Evolutionary conservation across 2,888 invertebrate genomes (phyloP).

Genomic region (Thera britannica): DNA sequence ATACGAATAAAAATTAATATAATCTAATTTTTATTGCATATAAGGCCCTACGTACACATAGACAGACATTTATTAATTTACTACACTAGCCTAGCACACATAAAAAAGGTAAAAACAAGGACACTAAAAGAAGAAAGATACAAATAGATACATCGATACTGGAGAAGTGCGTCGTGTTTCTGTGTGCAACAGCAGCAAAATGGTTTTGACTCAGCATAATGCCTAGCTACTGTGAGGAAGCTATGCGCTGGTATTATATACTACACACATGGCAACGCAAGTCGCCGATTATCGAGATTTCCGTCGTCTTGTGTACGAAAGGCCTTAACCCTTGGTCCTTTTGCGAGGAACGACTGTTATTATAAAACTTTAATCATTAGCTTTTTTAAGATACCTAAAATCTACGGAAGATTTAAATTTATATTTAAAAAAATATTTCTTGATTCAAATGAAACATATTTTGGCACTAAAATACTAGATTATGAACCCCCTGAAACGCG

Average conservation of each 20-base stretch:
- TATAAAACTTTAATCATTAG: background rate
- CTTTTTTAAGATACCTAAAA: no score
- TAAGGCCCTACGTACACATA: background rate
- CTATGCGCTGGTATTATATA: no score
- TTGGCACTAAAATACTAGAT: conserved; percentile 36
- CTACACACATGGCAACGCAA: background rate
- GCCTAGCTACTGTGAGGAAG: no score
- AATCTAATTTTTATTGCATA: background rate
- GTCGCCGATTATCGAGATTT: background rate
- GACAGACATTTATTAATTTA: no score
- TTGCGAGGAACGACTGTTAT: conserved; percentile 20
- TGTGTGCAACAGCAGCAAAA: no score
- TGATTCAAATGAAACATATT: conserved; percentile 35
- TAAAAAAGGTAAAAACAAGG: no score
- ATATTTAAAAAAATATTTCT: background rate
- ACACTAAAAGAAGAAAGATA: no score
- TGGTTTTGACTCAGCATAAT: no score
- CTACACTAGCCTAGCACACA: no score
- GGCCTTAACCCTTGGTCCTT: conserved; percentile 20
- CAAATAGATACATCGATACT: no score
- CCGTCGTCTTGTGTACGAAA: background rate
- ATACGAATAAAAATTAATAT: conserved; percentile 1
- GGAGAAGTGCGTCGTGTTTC: no score
- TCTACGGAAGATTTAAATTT: no score
- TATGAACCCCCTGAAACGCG: conserved; percentile 9